Evolutionary conservation across 2,888 invertebrate species (phyloP).

Genomic region (Machimus rusticus): DNA sequence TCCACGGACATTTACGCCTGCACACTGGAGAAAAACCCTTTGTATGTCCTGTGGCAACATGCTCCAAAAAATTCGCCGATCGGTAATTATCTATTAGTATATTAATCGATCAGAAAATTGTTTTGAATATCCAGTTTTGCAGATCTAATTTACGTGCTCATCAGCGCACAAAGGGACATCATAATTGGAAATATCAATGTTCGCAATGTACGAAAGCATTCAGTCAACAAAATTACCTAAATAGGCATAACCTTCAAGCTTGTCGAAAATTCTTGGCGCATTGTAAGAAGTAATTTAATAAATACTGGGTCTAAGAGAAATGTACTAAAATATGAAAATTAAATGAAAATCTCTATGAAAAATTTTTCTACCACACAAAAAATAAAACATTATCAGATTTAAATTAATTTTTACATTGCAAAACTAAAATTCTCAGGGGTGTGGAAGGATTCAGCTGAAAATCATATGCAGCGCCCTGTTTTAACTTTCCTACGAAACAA

Average conservation of each 20-base stretch:
- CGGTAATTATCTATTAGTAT: constrained; percentile 61
- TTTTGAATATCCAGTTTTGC: not conserved
- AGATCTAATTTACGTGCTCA: constrained; percentile 77
- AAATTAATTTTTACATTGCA: too few species aligned
- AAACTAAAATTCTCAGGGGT: too few species aligned
- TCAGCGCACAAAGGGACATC: constrained; percentile 75
- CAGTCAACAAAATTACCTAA: constrained; percentile 72
- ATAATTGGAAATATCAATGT: constrained; percentile 74
- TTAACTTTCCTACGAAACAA: too few species aligned
- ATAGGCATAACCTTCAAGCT: constrained; percentile 71
- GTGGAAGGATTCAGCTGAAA: too few species aligned
- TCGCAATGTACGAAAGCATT: constrained; percentile 73
- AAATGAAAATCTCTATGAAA: not conserved
- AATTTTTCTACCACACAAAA: not conserved
- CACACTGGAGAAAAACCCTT: constrained; percentile 77
- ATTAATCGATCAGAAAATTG: not conserved
- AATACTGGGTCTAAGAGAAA: not conserved
- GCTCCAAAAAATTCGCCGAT: constrained; percentile 73
- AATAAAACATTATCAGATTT: not conserved
- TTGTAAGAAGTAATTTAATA: constrained; percentile 47
- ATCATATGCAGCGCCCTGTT: too few species aligned
- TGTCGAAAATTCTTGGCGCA: constrained; percentile 67
- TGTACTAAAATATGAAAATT: not conserved
- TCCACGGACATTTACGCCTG: constrained; percentile 72
- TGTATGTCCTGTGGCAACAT: constrained; percentile 68